Conservation (phyloP, 1,140 invertebrate genomes). For the Drosophila neocordata region DNA sequence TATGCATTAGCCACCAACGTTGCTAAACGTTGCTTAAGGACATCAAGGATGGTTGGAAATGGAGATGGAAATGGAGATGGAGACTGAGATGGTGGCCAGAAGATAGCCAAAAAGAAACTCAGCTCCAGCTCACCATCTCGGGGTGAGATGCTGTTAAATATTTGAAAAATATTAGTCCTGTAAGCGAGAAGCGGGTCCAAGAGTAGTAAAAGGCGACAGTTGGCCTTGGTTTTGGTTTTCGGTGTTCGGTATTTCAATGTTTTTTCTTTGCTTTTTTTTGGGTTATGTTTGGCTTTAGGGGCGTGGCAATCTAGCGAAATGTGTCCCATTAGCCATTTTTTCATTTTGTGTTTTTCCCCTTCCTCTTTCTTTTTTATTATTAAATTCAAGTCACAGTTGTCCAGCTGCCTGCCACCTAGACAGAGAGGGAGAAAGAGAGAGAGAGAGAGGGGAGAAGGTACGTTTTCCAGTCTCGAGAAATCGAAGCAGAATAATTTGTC, state of each 20-base stretch:
- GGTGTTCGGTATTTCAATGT: too few species aligned
- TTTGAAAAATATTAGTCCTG: conserved; percentile 67
- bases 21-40: conserved; percentile 38
- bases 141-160: conserved; percentile 63
- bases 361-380: conserved; percentile 52
- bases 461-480: conserved; percentile 59
- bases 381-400: conserved; percentile 77
- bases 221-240: conserved; percentile 19
- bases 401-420: conserved; percentile 25
- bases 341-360: conserved; percentile 55
- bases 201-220: conserved; percentile 39
- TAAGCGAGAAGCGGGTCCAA: conserved; percentile 24
- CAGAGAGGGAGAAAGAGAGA: not conserved
- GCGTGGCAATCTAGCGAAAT: conserved; percentile 51
- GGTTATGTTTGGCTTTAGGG: conserved; percentile 6
- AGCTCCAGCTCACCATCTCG: not conserved
- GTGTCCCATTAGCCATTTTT: conserved; percentile 66
- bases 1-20: conserved; percentile 61
- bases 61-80: not conserved
- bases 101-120: conserved; percentile 13
- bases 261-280: not conserved
- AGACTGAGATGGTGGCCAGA: conserved; percentile 1
- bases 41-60: not conserved
- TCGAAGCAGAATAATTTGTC: conserved; percentile 80
- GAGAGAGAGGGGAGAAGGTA: conserved; percentile 16